A percentile compares a stretch with the other conserved stretches of the same genome.
These are phyloP conservation scores for Brachirus orientalis DNA, from an alignment of 2,113 vertebrate species.

Conservation along the genomic window DNA sequence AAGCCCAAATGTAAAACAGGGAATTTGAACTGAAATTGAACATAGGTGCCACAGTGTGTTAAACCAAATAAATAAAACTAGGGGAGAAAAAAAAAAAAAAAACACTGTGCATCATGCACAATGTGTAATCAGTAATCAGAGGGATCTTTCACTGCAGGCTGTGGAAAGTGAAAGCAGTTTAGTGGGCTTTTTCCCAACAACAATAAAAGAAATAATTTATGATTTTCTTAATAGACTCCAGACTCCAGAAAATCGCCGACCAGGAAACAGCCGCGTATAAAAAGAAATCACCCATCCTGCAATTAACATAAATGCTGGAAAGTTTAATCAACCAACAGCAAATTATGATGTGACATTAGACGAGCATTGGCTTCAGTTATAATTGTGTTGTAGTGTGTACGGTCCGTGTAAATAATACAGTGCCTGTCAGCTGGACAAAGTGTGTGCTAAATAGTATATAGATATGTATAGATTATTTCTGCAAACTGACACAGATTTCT, in stretches of 20 bases:
- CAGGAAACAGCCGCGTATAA: constrained; percentile 29
- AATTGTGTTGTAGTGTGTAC: background rate
- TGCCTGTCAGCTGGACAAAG: constrained; percentile 21
- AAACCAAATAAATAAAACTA: background rate
- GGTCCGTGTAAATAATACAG: constrained; percentile 17
- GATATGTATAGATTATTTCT: constrained; percentile 39
- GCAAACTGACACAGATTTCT: constrained; percentile 28
- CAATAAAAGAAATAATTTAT: constrained; percentile 36
- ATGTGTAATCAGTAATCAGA: constrained; percentile 73
- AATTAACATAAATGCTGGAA: constrained; percentile 51
- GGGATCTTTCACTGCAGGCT: constrained; percentile 56
- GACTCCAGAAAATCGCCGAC: constrained; percentile 43
- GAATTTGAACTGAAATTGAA: background rate
- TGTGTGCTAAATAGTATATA: background rate
- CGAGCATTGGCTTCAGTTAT: constrained; percentile 6
- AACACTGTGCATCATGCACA: constrained; percentile 51
- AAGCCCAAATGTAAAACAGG: background rate
- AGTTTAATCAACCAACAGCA: constrained; percentile 37
- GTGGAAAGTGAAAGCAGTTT: constrained; percentile 29
- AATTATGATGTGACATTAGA: constrained; percentile 35
- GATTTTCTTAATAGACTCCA: constrained; percentile 46
- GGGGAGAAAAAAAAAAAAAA: constrained; percentile 18
- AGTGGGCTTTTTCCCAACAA: constrained; percentile 31
- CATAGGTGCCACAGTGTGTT: background rate
- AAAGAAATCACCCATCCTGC: constrained; percentile 52